Evolutionary conservation across 2,797 vertebrate genomes (phyloP).

Genomic region (Phalloptychus januarius): DNA sequence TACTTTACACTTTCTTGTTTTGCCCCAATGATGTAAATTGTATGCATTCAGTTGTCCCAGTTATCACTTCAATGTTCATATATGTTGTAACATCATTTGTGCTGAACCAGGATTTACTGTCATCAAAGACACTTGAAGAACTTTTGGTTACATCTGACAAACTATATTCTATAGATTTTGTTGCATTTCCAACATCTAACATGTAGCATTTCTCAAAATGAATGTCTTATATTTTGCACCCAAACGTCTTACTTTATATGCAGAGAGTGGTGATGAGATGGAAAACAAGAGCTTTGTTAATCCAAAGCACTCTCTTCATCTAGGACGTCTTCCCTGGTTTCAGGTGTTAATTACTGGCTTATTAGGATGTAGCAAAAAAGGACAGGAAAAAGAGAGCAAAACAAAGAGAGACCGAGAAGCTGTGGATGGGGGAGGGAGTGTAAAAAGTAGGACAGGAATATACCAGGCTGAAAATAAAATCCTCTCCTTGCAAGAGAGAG

Average conservation of each 20-base stretch:
- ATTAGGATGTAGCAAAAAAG: slow-evolving; percentile 59
- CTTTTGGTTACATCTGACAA: not conserved
- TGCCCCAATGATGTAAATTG: slow-evolving; percentile 25
- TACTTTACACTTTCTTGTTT: slow-evolving; percentile 20
- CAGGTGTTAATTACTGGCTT: slow-evolving; percentile 74
- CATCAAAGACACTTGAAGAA: not conserved
- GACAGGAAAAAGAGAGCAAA: slow-evolving; percentile 22
- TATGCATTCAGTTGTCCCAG: slow-evolving; percentile 44
- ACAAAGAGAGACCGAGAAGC: slow-evolving; percentile 15
- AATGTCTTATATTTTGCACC: slow-evolving; percentile 18
- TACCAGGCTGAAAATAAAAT: slow-evolving; percentile 35
- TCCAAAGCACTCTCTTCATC: slow-evolving; percentile 56
- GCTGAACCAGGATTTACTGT: not conserved
- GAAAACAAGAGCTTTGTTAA: slow-evolving; percentile 59
- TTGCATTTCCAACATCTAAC: slow-evolving; percentile 14
- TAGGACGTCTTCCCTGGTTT: slow-evolving; percentile 51
- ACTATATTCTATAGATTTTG: slow-evolving; percentile 7
- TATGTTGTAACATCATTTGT: slow-evolving; percentile 1
- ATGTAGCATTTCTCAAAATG: slow-evolving; percentile 15
- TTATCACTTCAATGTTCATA: slow-evolving; percentile 24
- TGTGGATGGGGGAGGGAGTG: slow-evolving; percentile 1
- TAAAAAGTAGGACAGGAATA: slow-evolving; percentile 61
- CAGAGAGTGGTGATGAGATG: slow-evolving; percentile 51
- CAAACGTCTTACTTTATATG: slow-evolving; percentile 48
- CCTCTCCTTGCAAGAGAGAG: slow-evolving; percentile 31